phyloP scores from a whole-genome alignment of 2,797 vertebrate species.

The Tenualosa ilisha region DNA sequence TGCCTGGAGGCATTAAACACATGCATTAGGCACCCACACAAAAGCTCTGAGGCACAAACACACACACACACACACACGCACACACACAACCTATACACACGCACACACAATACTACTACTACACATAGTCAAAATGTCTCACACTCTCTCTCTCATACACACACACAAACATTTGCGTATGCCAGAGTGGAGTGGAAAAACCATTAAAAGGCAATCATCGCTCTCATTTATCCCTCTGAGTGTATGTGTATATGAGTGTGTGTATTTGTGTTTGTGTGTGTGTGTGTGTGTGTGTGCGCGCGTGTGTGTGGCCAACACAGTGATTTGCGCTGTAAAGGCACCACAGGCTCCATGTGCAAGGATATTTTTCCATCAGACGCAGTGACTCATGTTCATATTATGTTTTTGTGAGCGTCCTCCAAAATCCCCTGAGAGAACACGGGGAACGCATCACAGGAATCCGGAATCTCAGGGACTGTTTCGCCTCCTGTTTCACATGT shows the following conservation, averaged over 20 bases:
- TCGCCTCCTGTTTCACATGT: slow-evolving; percentile 5
- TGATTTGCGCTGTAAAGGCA: slow-evolving; percentile 31
- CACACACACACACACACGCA: neutral
- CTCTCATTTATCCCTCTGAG: slow-evolving; percentile 23
- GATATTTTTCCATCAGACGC: slow-evolving; percentile 6
- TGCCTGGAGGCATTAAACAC: slow-evolving; percentile 23
- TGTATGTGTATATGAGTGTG: slow-evolving; percentile 24
- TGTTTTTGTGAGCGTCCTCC: neutral
- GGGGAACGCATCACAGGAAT: neutral
- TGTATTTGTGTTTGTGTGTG: slow-evolving; percentile 22
- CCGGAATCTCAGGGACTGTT: neutral
- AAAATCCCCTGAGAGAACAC: neutral
- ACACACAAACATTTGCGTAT: neutral
- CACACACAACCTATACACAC: neutral
- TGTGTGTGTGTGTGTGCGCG: neutral
- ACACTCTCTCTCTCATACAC: neutral
- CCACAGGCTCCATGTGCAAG: neutral
- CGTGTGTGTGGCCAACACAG: slow-evolving; percentile 21
- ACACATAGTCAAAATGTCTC: too few species aligned
- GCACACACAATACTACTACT: slow-evolving; percentile 17
- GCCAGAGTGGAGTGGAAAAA: slow-evolving; percentile 18
- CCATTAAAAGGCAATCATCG: slow-evolving; percentile 24
- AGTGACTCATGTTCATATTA: slow-evolving; percentile 16
- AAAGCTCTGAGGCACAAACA: neutral
- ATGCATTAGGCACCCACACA: slow-evolving; percentile 13